These are phyloP conservation scores for Ailurus styani DNA, from an alignment of 2,113 vertebrate genomes.

Conservation along the genomic window DNA sequence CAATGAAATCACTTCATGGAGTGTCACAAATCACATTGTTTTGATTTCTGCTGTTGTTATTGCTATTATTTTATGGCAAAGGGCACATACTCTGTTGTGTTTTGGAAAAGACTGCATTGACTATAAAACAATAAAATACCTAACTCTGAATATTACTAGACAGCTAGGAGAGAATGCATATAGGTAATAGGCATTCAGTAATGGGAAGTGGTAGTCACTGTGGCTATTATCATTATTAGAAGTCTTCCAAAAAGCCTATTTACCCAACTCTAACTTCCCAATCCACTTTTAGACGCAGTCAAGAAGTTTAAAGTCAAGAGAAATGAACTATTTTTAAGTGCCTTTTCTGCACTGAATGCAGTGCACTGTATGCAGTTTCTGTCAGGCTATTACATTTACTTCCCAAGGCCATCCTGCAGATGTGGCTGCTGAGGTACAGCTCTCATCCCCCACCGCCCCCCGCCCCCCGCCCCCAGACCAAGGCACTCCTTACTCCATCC, in stretches of 20 bases:
- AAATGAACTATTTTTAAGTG: not conserved
- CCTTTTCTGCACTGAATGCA: not conserved
- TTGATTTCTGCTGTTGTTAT: not conserved
- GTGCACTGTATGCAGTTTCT: not conserved
- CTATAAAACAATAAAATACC: not conserved
- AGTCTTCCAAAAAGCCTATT: not conserved
- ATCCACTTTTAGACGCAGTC: not conserved
- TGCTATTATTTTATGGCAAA: not conserved
- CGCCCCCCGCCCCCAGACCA: not conserved
- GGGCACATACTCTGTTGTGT: not conserved
- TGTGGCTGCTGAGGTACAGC: not conserved
- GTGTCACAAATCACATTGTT: not conserved
- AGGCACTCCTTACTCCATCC: not conserved
- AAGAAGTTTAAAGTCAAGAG: not conserved
- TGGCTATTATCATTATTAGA: not conserved
- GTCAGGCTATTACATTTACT: not conserved
- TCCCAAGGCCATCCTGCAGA: not conserved
- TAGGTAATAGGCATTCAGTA: not conserved
- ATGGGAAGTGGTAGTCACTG: not conserved
- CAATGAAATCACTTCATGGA: not conserved
- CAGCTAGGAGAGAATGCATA: not conserved
- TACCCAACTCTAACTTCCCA: not conserved
- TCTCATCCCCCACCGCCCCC: not conserved
- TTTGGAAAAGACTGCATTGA: not conserved
- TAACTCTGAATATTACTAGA: not conserved